Percentiles rank a stretch among this genome's conserved stretches.
Evolutionary conservation across 2,797 vertebrate species (phyloP).

Genomic region (Zalophus californianus): DNA sequence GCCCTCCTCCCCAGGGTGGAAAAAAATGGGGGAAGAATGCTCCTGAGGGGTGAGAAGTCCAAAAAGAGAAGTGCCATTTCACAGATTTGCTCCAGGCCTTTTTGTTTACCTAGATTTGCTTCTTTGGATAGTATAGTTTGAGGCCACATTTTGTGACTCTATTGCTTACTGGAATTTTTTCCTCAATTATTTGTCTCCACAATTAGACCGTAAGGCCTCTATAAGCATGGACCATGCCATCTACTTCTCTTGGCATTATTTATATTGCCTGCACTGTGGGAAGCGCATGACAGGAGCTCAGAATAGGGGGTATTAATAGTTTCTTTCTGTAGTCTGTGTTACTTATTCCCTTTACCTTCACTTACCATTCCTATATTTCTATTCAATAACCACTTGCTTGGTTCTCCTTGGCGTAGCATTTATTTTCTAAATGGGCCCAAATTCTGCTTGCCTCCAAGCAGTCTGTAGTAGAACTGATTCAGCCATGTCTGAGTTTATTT

Average conservation of each 20-base stretch:
- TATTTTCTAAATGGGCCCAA: constrained; percentile 48
- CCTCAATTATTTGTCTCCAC: neutral
- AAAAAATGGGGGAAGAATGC: neutral
- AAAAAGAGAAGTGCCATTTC: neutral
- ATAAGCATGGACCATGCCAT: neutral
- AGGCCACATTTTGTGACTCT: neutral
- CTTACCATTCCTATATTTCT: neutral
- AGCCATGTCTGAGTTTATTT: constrained; percentile 63
- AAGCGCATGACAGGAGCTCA: neutral
- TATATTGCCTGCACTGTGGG: neutral
- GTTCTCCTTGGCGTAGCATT: constrained; percentile 23
- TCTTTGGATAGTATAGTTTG: neutral
- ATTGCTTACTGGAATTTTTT: neutral
- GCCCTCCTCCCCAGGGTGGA: neutral
- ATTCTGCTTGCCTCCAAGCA: constrained; percentile 66
- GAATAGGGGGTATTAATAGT: neutral
- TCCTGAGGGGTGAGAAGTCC: neutral
- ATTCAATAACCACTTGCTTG: neutral
- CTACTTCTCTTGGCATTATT: neutral
- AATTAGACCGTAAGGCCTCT: neutral
- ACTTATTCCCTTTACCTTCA: neutral
- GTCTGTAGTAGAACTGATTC: neutral
- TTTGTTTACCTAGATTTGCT: neutral
- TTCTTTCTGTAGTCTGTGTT: constrained; percentile 33
- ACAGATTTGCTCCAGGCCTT: neutral